Conservation (phyloP, 2,888 invertebrate genomes). For the Dione vanillae region DNA sequence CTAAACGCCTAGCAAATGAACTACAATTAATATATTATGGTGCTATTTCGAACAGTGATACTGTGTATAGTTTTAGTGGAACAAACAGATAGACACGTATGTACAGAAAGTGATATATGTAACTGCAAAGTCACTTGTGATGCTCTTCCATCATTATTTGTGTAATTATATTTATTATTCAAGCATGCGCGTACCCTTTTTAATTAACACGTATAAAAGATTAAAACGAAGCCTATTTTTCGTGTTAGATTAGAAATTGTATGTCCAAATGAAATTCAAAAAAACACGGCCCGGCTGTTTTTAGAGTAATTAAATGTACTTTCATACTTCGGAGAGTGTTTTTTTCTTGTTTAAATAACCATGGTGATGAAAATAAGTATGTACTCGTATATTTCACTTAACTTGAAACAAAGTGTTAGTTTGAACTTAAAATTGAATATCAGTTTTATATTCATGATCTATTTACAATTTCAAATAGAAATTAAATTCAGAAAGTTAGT, state of each 20-base stretch:
- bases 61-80: slow-evolving; percentile 28
- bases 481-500: not conserved
- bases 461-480: too few relatives aligned
- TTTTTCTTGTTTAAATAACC: slow-evolving; percentile 1
- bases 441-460: too few relatives aligned
- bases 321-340: not conserved
- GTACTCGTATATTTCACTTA: too few relatives aligned
- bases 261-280: not conserved
- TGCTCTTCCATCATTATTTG: not conserved
- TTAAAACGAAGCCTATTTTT: not conserved
- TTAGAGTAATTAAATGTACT: slow-evolving; percentile 15
- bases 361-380: too few relatives aligned
- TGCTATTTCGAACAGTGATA: slow-evolving; percentile 55
- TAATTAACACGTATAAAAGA: slow-evolving; percentile 11
- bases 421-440: too few relatives aligned
- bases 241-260: not conserved
- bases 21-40: slow-evolving; percentile 56
- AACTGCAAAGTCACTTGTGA: not conserved
- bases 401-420: too few relatives aligned
- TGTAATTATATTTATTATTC: slow-evolving; percentile 17
- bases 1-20: slow-evolving; percentile 55
- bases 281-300: not conserved
- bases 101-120: slow-evolving; percentile 37
- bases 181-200: slow-evolving; percentile 1
- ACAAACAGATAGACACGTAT: slow-evolving; percentile 35